Conservation (phyloP, 1,140 invertebrate genomes). For the Periplaneta americana region DNA sequence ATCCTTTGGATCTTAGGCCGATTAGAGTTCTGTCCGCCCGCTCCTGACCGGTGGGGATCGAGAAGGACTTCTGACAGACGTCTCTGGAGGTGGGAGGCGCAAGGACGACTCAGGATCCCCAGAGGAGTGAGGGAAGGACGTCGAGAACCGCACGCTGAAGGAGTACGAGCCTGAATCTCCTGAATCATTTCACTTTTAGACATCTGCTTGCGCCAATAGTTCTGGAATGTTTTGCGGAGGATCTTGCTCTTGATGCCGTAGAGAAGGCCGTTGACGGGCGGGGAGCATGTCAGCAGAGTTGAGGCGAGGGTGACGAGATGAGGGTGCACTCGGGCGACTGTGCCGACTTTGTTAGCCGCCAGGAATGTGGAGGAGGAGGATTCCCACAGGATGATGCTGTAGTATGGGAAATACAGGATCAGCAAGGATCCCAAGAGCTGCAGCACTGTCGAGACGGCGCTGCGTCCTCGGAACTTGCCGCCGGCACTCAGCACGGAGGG, state of each 20-base stretch:
- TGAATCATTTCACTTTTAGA: slow-evolving; percentile 71
- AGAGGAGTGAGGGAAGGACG: slow-evolving; percentile 61
- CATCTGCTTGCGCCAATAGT: slow-evolving; percentile 74
- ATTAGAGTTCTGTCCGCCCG: background rate
- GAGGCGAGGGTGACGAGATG: slow-evolving; percentile 52
- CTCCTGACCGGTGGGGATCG: slow-evolving; percentile 28
- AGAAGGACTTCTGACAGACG: slow-evolving; percentile 59
- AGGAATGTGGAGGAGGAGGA: slow-evolving; percentile 32
- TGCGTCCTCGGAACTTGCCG: slow-evolving; percentile 49
- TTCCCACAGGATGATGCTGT: slow-evolving; percentile 64
- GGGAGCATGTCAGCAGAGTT: slow-evolving; percentile 55
- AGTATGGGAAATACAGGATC: slow-evolving; percentile 67
- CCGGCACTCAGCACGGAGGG: slow-evolving; percentile 25
- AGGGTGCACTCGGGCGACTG: slow-evolving; percentile 29
- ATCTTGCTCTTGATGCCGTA: slow-evolving; percentile 71
- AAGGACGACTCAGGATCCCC: slow-evolving; percentile 32
- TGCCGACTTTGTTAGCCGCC: background rate
- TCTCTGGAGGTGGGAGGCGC: slow-evolving; percentile 41
- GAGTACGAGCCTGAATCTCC: slow-evolving; percentile 56
- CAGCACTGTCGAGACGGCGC: slow-evolving; percentile 62
- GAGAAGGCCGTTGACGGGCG: slow-evolving; percentile 65
- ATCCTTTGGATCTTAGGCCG: slow-evolving; percentile 39
- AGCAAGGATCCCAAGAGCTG: slow-evolving; percentile 65
- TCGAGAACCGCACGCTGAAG: slow-evolving; percentile 65
- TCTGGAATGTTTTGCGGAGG: slow-evolving; percentile 62